A percentile compares a stretch with the other conserved stretches of the same genome.
Conservation (phyloP, 2,797 vertebrate species). For the Balearica regulorum region DNA sequence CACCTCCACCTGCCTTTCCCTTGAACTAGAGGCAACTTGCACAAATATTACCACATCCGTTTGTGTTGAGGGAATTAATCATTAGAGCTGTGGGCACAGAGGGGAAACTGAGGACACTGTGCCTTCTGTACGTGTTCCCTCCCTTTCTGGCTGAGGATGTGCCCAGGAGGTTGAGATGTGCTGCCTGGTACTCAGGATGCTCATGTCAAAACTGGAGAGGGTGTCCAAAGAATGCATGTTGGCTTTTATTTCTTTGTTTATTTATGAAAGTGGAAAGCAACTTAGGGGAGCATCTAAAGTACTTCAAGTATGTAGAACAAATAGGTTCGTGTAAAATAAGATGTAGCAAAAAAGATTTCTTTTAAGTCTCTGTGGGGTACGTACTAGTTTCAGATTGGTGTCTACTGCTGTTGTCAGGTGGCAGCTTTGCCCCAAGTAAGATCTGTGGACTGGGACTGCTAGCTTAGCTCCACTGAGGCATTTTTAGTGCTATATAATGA, state of each 20-base stretch:
- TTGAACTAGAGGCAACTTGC: background rate
- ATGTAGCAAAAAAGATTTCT: background rate
- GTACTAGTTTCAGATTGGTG: background rate
- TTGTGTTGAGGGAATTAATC: background rate
- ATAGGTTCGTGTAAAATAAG: background rate
- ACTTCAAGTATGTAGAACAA: background rate
- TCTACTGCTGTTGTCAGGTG: background rate
- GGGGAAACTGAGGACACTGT: background rate
- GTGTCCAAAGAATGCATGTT: background rate
- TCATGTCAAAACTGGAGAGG: background rate
- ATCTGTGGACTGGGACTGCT: background rate
- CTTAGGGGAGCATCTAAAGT: background rate
- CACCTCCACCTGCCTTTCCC: background rate
- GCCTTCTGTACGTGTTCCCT: background rate
- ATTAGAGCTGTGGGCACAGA: accelerated
- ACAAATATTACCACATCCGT: background rate
- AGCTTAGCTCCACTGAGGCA: background rate
- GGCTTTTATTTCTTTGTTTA: background rate
- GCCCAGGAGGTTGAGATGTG: background rate
- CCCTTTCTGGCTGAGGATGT: background rate
- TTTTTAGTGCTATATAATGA: background rate
- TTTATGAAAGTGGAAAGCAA: background rate
- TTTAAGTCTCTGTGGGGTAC: background rate
- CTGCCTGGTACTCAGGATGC: background rate
- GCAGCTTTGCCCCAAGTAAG: background rate